Evolutionary conservation across 2,797 vertebrate species (phyloP).

Genomic region (Poliocrania exsul): DNA sequence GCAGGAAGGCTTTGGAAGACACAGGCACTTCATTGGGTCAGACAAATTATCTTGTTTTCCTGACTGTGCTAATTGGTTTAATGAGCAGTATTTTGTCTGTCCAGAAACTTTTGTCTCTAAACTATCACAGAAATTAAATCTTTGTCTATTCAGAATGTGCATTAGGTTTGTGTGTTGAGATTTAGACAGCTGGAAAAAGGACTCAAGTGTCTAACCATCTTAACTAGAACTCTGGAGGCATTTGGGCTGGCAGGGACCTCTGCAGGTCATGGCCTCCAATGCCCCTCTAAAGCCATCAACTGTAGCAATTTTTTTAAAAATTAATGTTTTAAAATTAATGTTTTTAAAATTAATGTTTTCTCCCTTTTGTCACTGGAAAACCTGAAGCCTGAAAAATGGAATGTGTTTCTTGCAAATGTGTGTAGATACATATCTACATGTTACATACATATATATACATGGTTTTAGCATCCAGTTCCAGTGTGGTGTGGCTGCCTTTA

Average conservation of each 20-base stretch:
- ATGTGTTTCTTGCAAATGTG: not conserved
- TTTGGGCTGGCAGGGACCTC: not conserved
- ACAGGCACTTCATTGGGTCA: not conserved
- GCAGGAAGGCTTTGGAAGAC: not conserved
- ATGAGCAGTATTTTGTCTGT: not conserved
- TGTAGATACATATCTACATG: too few relatives aligned
- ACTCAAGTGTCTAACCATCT: not conserved
- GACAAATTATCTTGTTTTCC: not conserved
- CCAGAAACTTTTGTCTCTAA: not conserved
- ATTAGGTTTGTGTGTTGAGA: not conserved
- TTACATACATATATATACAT: not conserved
- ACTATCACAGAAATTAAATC: not conserved
- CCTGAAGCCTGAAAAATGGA: not conserved
- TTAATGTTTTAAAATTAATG: too few relatives aligned
- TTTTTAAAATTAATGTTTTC: fast-evolving
- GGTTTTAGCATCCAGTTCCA: not conserved
- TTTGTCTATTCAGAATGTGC: not conserved
- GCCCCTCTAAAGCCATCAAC: not conserved
- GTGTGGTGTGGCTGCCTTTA: not conserved
- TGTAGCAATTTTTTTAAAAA: not conserved
- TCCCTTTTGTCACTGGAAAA: not conserved
- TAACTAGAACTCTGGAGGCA: not conserved
- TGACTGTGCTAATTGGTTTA: not conserved
- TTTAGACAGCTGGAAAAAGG: not conserved
- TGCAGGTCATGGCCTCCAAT: not conserved